phyloP scores from a whole-genome alignment of 2,797 vertebrate genomes.

The Takifugu ocellatus region DNA sequence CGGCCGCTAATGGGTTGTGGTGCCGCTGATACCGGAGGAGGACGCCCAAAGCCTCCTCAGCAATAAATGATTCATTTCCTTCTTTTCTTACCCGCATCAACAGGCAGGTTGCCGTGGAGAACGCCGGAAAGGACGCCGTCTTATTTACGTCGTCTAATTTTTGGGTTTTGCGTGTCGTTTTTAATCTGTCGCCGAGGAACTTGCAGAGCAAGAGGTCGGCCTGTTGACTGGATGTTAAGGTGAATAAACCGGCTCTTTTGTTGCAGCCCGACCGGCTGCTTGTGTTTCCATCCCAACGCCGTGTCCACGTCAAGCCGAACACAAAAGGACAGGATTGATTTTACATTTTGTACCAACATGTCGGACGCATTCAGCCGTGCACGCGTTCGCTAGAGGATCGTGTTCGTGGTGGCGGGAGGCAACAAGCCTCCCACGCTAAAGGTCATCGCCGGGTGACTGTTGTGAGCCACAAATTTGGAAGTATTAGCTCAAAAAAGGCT shows the following conservation, averaged over 20 bases:
- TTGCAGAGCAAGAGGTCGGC: neutral
- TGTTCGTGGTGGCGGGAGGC: slow-evolving; percentile 12
- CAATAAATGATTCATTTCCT: slow-evolving; percentile 56
- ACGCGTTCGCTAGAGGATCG: slow-evolving; percentile 25
- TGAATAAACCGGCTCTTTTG: no score
- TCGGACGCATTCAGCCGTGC: slow-evolving; percentile 15
- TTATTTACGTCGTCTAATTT: slow-evolving; percentile 20
- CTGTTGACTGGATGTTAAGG: no score
- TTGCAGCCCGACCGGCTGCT: no score
- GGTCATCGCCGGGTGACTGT: no score
- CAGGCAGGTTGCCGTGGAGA: slow-evolving; percentile 12
- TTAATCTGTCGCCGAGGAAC: neutral
- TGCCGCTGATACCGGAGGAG: slow-evolving; percentile 25
- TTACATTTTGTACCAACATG: slow-evolving; percentile 25
- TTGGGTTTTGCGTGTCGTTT: slow-evolving; percentile 4
- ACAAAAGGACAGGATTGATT: slow-evolving; percentile 29
- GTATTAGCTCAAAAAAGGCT: no score
- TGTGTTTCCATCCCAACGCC: slow-evolving; percentile 14
- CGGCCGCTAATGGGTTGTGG: slow-evolving; percentile 18
- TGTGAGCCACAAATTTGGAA: no score
- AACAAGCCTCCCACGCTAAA: no score
- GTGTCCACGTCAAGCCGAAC: slow-evolving; percentile 20
- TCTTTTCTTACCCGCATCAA: slow-evolving; percentile 23
- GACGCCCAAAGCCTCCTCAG: slow-evolving; percentile 11
- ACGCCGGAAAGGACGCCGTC: slow-evolving; percentile 20